A percentile compares a stretch with the other conserved stretches of the same genome.
Evolutionary conservation across 1,140 invertebrate species (phyloP).

Genomic region (Holotrichia oblita): DNA sequence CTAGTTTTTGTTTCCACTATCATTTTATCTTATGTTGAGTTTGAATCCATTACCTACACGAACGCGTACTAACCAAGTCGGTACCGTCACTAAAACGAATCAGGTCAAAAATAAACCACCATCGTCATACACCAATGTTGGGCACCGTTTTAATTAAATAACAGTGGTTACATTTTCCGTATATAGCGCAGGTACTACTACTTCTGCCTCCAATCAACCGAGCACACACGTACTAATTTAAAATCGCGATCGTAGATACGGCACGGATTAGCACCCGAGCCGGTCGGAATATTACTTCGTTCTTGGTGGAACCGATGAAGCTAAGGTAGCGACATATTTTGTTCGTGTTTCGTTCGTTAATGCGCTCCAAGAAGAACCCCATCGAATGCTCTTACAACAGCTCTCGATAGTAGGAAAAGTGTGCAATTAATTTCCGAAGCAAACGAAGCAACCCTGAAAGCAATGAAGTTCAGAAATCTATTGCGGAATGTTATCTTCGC

Average conservation of each 20-base stretch:
- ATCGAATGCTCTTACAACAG: no score
- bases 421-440: no score
- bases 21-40: background rate
- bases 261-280: background rate
- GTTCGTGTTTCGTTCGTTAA: no score
- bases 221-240: conserved; percentile 7
- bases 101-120: background rate
- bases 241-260: background rate
- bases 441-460: no score
- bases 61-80: background rate
- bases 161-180: background rate
- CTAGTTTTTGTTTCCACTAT: background rate
- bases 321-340: no score
- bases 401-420: no score
- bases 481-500: no score
- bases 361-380: no score
- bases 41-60: conserved; percentile 1
- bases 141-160: conserved; percentile 8
- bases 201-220: background rate
- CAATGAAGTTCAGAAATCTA: no score
- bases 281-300: background rate
- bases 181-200: background rate
- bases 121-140: background rate
- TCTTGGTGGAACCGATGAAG: no score
- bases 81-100: background rate